These are phyloP conservation scores for Tortricodes alternella DNA, from an alignment of 2,888 invertebrate species.

Conservation along the genomic window DNA sequence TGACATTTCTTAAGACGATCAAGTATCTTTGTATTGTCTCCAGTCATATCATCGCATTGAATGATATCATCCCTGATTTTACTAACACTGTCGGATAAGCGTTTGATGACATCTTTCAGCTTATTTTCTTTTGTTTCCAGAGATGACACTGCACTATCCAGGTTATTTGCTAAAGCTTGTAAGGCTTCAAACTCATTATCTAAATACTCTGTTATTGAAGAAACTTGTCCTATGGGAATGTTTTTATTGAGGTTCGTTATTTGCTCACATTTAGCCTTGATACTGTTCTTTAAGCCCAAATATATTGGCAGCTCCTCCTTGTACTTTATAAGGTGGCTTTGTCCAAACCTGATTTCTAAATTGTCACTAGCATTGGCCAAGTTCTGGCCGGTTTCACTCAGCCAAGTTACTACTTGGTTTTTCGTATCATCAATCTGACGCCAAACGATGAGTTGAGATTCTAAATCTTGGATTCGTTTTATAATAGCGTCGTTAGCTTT, in stretches of 20 bases:
- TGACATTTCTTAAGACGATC: conserved; percentile 90
- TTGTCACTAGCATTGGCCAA: conserved; percentile 89
- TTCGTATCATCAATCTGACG: conserved; percentile 94
- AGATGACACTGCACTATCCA: conserved; percentile 88
- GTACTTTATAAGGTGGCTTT: conserved; percentile 90
- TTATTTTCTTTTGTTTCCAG: conserved; percentile 89
- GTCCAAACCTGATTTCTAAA: conserved; percentile 91
- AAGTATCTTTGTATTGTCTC: conserved; percentile 92
- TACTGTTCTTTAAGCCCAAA: conserved; percentile 88
- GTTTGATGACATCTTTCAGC: conserved; percentile 88
- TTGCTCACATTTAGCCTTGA: conserved; percentile 91
- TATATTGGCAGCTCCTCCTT: conserved; percentile 92
- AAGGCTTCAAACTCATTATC: conserved; percentile 90
- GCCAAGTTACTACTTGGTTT: conserved; percentile 92
- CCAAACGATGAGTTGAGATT: conserved; percentile 96
- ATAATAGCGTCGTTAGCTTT: conserved; percentile 87
- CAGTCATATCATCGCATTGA: conserved; percentile 94
- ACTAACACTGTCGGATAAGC: conserved; percentile 86
- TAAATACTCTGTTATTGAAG: conserved; percentile 85
- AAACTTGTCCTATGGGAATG: conserved; percentile 86
- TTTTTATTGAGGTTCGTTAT: conserved; percentile 89
- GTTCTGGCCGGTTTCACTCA: conserved; percentile 90
- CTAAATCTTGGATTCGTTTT: conserved; percentile 89
- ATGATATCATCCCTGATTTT: conserved; percentile 91
- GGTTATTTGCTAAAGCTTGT: conserved; percentile 86